phyloP scores from a whole-genome alignment of 92 coral and sea anemone species.

The Parazoanthus darwini region DNA sequence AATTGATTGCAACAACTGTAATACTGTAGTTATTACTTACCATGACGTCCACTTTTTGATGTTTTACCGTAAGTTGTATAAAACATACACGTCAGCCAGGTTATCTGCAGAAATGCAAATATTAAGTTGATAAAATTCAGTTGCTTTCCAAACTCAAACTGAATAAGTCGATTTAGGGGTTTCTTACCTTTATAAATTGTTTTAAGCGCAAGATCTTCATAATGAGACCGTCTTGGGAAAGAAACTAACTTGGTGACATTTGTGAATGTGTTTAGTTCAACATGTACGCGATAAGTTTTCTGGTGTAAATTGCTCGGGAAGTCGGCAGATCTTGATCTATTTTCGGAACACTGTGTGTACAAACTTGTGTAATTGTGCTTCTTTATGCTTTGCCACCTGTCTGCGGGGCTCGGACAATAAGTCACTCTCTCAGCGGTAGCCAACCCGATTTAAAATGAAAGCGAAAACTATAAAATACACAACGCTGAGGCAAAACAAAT shows the following conservation, averaged over 20 bases:
- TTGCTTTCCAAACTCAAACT: not conserved
- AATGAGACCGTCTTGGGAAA: no score
- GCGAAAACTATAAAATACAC: not conserved
- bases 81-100: not conserved
- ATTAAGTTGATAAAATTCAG: not conserved
- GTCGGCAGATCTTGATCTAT: not conserved
- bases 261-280: not conserved
- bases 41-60: not conserved
- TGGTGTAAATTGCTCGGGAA: not conserved
- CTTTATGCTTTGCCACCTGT: slow-evolving; percentile 21
- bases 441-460: slow-evolving; percentile 10
- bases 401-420: not conserved
- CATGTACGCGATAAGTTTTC: not conserved
- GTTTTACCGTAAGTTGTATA: not conserved
- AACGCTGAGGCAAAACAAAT: not conserved
- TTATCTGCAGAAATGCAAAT: slow-evolving; percentile 1
- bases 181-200: not conserved
- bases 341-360: slow-evolving; percentile 4
- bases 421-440: not conserved
- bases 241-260: not conserved
- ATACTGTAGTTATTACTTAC: not conserved
- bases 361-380: slow-evolving; percentile 7
- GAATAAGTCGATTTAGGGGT: not conserved
- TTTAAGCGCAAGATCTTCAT: not conserved
- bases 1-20: not conserved